These are phyloP conservation scores for Steatocranus sp. DNA, from an alignment of 2,797 vertebrate species.

Conservation along the genomic window DNA sequence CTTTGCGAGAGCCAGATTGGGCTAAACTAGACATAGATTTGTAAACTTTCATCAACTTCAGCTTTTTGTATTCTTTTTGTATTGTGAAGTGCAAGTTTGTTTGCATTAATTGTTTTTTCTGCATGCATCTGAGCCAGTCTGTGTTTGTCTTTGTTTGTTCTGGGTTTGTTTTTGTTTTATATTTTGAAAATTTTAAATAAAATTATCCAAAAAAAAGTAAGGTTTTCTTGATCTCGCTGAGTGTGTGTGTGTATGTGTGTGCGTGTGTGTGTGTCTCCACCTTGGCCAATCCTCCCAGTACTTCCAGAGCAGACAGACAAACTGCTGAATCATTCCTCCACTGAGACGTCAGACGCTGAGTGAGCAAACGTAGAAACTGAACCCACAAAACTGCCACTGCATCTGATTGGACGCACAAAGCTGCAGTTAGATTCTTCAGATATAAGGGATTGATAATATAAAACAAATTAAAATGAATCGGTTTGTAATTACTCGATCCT, in stretches of 20 bases:
- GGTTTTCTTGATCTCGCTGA: not conserved
- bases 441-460: not conserved
- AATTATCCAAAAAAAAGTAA: not conserved
- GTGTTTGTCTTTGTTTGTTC: not conserved
- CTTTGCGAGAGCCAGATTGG: not conserved
- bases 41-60: not conserved
- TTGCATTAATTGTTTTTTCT: not conserved
- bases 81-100: not conserved
- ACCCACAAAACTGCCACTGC: constrained; percentile 15
- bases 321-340: constrained; percentile 92
- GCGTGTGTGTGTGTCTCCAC: not conserved
- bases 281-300: constrained; percentile 60
- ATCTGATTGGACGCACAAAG: not conserved
- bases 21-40: not conserved
- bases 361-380: constrained; percentile 72
- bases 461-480: not conserved
- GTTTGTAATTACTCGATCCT: not conserved
- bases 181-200: not conserved
- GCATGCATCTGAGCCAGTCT: not conserved
- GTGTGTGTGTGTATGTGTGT: not conserved
- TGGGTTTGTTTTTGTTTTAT: fast-evolving
- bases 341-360: constrained; percentile 86
- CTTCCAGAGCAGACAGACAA: constrained; percentile 88
- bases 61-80: not conserved
- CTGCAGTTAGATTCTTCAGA: not conserved